Conservation (phyloP, 2,113 vertebrate genomes). For the Xyrauchen texanus region DNA sequence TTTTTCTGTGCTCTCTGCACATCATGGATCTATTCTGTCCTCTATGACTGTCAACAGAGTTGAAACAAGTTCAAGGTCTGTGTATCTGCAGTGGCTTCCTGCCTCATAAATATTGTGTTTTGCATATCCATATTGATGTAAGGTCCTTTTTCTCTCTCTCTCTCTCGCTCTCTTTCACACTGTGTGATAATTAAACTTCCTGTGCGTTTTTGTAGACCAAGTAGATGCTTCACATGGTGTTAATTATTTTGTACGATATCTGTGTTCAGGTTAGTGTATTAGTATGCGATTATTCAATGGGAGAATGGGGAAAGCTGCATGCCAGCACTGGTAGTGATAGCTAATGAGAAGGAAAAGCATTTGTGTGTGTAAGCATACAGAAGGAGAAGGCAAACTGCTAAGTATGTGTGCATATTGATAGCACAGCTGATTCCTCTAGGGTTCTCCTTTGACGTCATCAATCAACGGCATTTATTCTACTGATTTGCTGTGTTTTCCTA, state of each 20-base stretch:
- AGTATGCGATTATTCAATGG: background rate
- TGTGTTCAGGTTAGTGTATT: background rate
- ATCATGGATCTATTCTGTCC: background rate
- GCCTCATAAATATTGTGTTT: constrained; percentile 7
- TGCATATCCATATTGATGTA: constrained; percentile 9
- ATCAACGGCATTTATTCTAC: constrained; percentile 10
- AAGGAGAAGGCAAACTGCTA: background rate
- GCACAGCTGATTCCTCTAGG: background rate
- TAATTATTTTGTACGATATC: background rate
- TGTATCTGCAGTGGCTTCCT: background rate
- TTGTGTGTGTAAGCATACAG: background rate
- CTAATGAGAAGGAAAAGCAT: background rate
- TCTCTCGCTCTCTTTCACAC: background rate
- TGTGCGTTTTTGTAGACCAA: background rate
- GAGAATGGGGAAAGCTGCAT: background rate
- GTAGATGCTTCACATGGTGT: background rate
- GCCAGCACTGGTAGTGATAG: background rate
- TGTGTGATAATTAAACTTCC: constrained; percentile 11
- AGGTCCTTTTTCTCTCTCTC: background rate
- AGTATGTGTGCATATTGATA: constrained; percentile 11
- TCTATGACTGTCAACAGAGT: background rate
- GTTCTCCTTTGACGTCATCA: constrained; percentile 24
- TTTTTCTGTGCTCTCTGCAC: background rate
- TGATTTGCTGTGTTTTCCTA: background rate
- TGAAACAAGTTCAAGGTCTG: constrained; percentile 9